Evolutionary conservation across 2,888 invertebrate species (phyloP).

Genomic region (Ennomos erosarius): DNA sequence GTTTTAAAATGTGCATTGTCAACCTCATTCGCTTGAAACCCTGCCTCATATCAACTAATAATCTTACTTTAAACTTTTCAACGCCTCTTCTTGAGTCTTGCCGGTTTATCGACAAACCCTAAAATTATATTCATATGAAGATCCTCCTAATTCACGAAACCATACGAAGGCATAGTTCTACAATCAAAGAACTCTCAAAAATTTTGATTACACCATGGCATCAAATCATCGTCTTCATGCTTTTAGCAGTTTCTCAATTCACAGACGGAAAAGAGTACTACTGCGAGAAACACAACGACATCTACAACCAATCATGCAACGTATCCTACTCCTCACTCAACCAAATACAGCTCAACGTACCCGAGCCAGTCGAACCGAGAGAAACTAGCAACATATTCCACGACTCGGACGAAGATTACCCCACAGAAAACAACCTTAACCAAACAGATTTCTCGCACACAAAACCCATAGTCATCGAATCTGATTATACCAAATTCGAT

Average conservation of each 20-base stretch:
- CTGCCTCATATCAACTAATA: too few relatives aligned
- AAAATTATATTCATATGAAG: too few relatives aligned
- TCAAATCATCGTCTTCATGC: too few relatives aligned
- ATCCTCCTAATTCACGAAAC: too few relatives aligned
- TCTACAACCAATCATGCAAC: conserved; percentile 74
- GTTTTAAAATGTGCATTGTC: too few relatives aligned
- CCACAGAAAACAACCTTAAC: conserved; percentile 77
- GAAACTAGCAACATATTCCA: conserved; percentile 68
- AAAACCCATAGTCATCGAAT: conserved; percentile 77
- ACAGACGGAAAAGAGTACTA: conserved; percentile 79
- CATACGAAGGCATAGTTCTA: too few relatives aligned
- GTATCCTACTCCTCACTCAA: conserved; percentile 76
- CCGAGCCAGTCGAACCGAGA: conserved; percentile 71
- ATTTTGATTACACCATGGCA: background rate
- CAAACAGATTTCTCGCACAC: conserved; percentile 80
- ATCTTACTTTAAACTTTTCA: too few relatives aligned
- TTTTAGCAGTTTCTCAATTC: background rate
- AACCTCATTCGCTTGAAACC: too few relatives aligned
- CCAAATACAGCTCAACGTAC: conserved; percentile 73
- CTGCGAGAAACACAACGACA: conserved; percentile 77
- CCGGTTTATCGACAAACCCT: too few relatives aligned
- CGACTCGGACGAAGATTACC: conserved; percentile 77
- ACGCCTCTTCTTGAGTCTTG: too few relatives aligned
- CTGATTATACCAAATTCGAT: conserved; percentile 67
- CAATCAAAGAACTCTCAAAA: too few relatives aligned